Evolutionary conservation across 1,140 invertebrate genomes (phyloP), one percentile per base, ranked within the genome.

Genomic region (Monochamus saltuarius): DNA sequence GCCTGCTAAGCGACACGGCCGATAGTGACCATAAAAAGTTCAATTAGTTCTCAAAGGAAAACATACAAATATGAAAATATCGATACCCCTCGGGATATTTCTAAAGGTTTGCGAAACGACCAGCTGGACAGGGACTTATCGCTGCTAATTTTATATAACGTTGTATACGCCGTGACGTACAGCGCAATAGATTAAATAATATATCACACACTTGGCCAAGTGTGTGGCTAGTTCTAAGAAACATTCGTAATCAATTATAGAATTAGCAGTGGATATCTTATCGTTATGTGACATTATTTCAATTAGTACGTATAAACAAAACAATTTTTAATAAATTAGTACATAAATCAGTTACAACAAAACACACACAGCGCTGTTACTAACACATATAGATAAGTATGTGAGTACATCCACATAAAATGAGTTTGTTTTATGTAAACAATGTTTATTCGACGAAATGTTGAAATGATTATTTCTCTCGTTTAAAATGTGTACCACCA

Each of bases 161-260:
- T 14, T 29, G 47, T 7, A n/a, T n/a, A 9, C 22, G 47, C 22
- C 35, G 38, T 55, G 52, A 55, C 52, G 52, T 55, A 22, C 14
- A 29, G 14, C 19, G n/a, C 37, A 22, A 7, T 29, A 29, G 22
- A 29, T 29, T 50, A 34, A 34, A 50, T 50, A 42, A 54, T 39
- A 16, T 42, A 29, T 42, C 16, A 50, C 36, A 50, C 40, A 54
- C 2, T 19, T 22, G 29, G 29, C 36, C 17, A 35, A 40, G 56
- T 57, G 56, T 57, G 56, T 58, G 56, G 56, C 45, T 14, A 37
- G 13, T 58, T 58, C 56, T 49, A 3, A 58, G 56, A 58, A 58
- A 11, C 7, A 13, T 17, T 47, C 19, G 42, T 47, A 46, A 47
- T 58, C 49, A 58, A 58, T 58, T 58, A 58, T 37, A 38, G 45